These are phyloP conservation scores for Cynopterus brachyotis DNA, from an alignment of 2,113 vertebrate genomes.

Conservation along the genomic window DNA sequence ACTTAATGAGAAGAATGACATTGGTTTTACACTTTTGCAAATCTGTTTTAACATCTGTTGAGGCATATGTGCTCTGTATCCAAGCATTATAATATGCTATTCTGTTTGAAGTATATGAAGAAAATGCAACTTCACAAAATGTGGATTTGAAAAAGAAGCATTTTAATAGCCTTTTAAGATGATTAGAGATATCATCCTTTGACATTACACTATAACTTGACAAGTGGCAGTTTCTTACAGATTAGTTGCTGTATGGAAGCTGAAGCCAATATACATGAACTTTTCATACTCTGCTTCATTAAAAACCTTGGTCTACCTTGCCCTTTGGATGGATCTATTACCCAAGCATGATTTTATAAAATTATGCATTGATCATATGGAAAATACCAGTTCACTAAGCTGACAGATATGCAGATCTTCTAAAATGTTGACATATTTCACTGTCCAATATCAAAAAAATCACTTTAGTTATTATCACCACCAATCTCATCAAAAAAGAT, in stretches of 20 bases:
- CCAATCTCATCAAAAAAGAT: background rate
- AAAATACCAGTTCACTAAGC: background rate
- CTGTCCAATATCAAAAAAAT: background rate
- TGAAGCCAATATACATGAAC: background rate
- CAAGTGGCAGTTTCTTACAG: background rate
- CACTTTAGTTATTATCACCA: background rate
- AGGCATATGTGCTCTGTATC: background rate
- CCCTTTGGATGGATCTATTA: conserved; percentile 12
- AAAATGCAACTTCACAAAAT: background rate
- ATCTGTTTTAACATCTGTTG: background rate
- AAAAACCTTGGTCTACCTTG: background rate
- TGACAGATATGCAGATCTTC: background rate
- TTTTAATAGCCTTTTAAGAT: background rate
- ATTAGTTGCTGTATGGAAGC: background rate
- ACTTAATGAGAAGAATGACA: background rate
- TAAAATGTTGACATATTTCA: background rate
- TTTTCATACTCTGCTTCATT: background rate
- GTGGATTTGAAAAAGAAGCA: background rate
- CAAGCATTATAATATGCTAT: background rate
- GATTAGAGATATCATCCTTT: background rate
- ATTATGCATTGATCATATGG: background rate
- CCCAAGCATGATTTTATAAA: background rate
- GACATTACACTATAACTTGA: background rate
- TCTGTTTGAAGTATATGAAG: background rate
- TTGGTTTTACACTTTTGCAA: background rate